Percentiles rank a stretch among this genome's conserved stretches.
Conservation (phyloP, 2,113 vertebrate genomes). For the Myxocyprinus asiaticus region DNA sequence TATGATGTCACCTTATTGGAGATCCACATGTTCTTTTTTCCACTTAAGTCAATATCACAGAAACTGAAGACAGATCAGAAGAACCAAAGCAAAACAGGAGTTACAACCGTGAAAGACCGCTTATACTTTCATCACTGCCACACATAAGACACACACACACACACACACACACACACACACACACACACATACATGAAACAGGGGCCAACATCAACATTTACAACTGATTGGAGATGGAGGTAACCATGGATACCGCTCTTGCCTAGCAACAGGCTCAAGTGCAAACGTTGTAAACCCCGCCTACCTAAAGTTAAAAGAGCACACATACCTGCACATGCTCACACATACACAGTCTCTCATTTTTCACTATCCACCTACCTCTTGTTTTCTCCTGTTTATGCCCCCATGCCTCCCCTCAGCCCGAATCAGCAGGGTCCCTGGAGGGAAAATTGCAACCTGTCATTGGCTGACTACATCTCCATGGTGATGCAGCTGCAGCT, state of each 20-base stretch:
- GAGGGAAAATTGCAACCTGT: constrained; percentile 52
- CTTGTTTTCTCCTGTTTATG: constrained; percentile 22
- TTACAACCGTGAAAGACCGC: no score
- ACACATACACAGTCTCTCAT: not conserved
- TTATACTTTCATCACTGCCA: not conserved
- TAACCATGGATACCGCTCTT: constrained; percentile 39
- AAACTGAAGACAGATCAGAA: no score
- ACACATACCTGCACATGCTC: constrained; percentile 13
- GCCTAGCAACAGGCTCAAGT: constrained; percentile 48
- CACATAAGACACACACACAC: not conserved
- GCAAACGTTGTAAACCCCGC: constrained; percentile 19
- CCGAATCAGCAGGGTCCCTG: constrained; percentile 45
- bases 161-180: constrained; percentile 3
- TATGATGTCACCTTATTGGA: no score
- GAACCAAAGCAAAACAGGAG: no score
- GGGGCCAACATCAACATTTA: constrained; percentile 12
- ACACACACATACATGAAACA: constrained; percentile 4
- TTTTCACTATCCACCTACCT: constrained; percentile 28
- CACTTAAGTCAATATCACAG: no score
- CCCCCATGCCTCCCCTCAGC: constrained; percentile 29
- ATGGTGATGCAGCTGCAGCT: constrained; percentile 53
- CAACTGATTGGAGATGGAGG: constrained; percentile 31
- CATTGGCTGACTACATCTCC: constrained; percentile 51
- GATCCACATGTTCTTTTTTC: no score
- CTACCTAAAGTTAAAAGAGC: constrained; percentile 2